These are phyloP conservation scores for Chiloscyllium punctatum DNA, from an alignment of 2,797 vertebrate genomes.

Conservation along the genomic window DNA sequence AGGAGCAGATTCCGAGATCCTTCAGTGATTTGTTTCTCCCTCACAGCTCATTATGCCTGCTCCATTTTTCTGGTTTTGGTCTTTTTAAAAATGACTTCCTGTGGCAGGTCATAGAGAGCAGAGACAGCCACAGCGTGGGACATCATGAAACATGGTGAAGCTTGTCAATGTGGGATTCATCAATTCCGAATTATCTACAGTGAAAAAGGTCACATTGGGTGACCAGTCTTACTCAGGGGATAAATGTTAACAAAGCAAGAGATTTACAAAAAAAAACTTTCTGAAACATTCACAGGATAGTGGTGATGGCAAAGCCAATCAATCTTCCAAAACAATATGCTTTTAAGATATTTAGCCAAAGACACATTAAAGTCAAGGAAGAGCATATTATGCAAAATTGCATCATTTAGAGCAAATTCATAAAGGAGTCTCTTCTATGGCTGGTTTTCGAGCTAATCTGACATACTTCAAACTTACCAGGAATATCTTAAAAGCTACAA, in stretches of 20 bases:
- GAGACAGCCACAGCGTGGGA: not conserved
- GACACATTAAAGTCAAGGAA: not conserved
- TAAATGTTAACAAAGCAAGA: not conserved
- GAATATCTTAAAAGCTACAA: not conserved
- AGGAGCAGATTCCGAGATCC: not conserved
- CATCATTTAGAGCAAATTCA: not conserved
- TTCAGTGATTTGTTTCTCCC: not conserved
- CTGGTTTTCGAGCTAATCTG: not conserved
- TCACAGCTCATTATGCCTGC: not conserved
- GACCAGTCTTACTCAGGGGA: not conserved
- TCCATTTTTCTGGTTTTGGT: not conserved
- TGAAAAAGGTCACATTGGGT: conserved; percentile 11
- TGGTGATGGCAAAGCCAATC: not conserved
- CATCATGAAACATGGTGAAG: not conserved
- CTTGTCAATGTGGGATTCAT: conserved; percentile 3
- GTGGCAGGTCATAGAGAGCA: not conserved
- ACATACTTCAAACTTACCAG: not conserved
- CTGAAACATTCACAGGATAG: not conserved
- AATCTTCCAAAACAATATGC: not conserved
- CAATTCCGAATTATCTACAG: not conserved
- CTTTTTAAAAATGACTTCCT: not conserved
- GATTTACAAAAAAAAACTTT: not conserved
- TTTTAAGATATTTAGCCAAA: not conserved
- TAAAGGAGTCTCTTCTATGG: not conserved
- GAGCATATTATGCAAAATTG: not conserved